Evolutionary conservation across 2,888 invertebrate genomes (phyloP), one percentile per base, ranked within the genome.

Genomic region (Nemapogon koenigi): DNA sequence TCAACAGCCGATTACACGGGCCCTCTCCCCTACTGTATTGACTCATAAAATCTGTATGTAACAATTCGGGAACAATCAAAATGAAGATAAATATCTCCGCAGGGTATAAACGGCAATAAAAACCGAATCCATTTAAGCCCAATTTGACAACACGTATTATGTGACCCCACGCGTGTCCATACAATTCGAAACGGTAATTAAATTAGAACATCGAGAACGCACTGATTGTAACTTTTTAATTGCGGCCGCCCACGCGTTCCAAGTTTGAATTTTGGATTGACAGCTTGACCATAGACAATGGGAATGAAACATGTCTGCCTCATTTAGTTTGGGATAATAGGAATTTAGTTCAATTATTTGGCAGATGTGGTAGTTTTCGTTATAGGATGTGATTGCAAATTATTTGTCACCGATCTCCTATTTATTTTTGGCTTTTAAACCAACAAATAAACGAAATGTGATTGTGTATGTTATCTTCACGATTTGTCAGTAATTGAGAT

Each of bases 31-130:
- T 57, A 53, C 54, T 60, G 67, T 67, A 64, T 60, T 65, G 56
- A 61, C 61, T 60, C 68, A 69, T 70, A 69, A 67, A 71, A 72
- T 69, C 66, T 60, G 64, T 63, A 69, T 65, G 65, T 64, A 62
- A 54, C 60, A 66, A 62, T 64, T 13, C 62, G 65, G 65, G 63
- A 62, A 54, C 60, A 66, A 62, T 64, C 11, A 62, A 19, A 69
- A 76, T 76, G 70, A 66, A 75, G 75, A 76, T 75, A 64, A 71
- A 76, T 76, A 72, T 70, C 71, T 55, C 73, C 42, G 46, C 53
- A 47, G 73, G 76, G 75, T 72, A 51, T 53, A 45, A 49, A 42
- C 39, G 35, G 62, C 69, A 66, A 73, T 75, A 73, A 76, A 73
- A 76, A 69, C 62, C 55, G 62, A 69, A 73, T 72, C 71, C 65